Base-by-base conservation (phyloP, 2,797 vertebrate species). In the Hypotaenidia philippensis region DNA sequence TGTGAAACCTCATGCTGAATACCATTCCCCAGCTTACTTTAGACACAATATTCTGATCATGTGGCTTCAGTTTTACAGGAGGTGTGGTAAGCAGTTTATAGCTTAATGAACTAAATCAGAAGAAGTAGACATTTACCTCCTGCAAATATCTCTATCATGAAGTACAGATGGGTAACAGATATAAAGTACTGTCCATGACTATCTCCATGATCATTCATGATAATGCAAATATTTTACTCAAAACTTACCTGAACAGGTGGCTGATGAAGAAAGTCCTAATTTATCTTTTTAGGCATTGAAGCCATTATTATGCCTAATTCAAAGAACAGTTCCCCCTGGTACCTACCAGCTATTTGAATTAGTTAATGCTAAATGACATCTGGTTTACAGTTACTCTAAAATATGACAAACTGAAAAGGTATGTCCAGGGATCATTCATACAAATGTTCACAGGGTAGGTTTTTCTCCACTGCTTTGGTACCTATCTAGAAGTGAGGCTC, bases 311-410 rank as follows among this genome's bases (percentile, higher is more conserved):
- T 19, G 25, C 4, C 7, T 79, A 76, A 79, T 92, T 87, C 10
- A 49, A 66, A 74, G 56, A 63, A 59, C 15, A 5, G 74, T 66
- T 90, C 22, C 27, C 25, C 12, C 4, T 7, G 8, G 15, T 72
- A 71, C 16, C 36, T 82, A 69, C 6, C 25, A 82, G 14, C 3
- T 72, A 79, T 64, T 76, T 79, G 41, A 72, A 87, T 87, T 69
- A 84, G 10, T 38, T 89, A 27, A 34, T 49, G 14, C 13, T 87
- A 87, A 84, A 61, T 76, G 7, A 55, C 27, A 49, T 77, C 31
- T 71, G 19, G 57, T 94, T 87, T 85, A 69, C 20, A 41, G 41
- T 79, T 82, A 57, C 14, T 75, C 3, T 68, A 91, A 75, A 87
- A 81, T 65, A 63, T 5, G 14, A 41, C 38, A 76, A 65, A 85